A percentile compares a stretch with the other conserved stretches of the same genome.
phyloP scores from a whole-genome alignment of 2,888 invertebrate genomes.

The Nycteola revayana region DNA sequence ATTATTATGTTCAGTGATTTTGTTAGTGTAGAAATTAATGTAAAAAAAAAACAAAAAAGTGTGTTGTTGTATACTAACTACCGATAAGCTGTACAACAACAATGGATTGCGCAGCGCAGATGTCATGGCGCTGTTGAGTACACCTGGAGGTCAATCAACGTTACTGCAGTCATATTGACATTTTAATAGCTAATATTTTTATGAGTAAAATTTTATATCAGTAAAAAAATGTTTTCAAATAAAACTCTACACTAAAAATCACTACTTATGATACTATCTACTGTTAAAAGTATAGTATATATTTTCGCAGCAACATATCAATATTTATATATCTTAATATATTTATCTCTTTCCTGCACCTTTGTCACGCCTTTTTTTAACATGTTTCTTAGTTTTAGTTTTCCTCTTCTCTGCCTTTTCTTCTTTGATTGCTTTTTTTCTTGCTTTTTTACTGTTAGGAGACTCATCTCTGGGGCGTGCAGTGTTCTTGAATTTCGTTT shows the following conservation, averaged over 20 bases:
- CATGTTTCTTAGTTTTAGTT: conserved; percentile 94
- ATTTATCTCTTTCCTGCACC: conserved; percentile 59
- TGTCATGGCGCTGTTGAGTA: not conserved
- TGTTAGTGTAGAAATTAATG: too few relatives aligned
- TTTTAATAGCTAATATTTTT: too few relatives aligned
- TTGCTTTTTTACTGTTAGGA: conserved; percentile 88
- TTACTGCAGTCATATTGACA: conserved; percentile 30
- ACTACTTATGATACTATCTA: too few relatives aligned
- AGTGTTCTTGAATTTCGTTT: conserved; percentile 83
- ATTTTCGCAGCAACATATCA: too few relatives aligned
- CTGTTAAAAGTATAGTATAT: too few relatives aligned
- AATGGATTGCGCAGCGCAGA: conserved; percentile 26
- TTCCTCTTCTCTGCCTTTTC: conserved; percentile 94
- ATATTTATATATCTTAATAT: not conserved
- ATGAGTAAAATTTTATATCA: too few relatives aligned
- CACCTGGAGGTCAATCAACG: conserved; percentile 38
- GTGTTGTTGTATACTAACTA: conserved; percentile 37
- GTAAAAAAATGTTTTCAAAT: too few relatives aligned
- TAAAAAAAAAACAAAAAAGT: too few relatives aligned
- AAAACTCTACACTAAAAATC: too few relatives aligned
- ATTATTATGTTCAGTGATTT: too few relatives aligned
- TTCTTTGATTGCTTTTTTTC: conserved; percentile 95
- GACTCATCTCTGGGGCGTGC: conserved; percentile 91
- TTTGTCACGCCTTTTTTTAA: conserved; percentile 94
- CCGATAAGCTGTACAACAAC: conserved; percentile 37